Evolutionary conservation across 1,140 invertebrate species (phyloP).

Genomic region (Musca domestica): DNA sequence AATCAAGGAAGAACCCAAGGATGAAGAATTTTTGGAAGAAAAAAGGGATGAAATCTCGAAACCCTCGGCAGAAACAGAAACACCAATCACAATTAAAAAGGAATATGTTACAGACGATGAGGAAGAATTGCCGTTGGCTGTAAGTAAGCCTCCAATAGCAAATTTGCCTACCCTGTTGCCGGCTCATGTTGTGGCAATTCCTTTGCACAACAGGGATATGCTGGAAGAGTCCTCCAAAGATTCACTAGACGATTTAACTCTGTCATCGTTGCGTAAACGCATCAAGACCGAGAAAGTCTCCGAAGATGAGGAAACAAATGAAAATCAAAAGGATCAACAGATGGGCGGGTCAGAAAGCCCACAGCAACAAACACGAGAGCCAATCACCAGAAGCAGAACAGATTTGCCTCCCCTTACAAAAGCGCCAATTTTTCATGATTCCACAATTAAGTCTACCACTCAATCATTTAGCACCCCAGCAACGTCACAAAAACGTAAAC

Average conservation of each 20-base stretch:
- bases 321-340: constrained; percentile 7
- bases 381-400: neutral
- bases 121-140: neutral
- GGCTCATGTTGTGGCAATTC: neutral
- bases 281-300: neutral
- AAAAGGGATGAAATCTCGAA: neutral
- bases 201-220: neutral
- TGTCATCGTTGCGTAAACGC: neutral
- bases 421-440: constrained; percentile 25
- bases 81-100: constrained; percentile 22
- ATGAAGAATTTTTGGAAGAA: constrained; percentile 11
- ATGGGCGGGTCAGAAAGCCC: neutral
- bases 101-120: constrained; percentile 26
- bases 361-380: neutral
- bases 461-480: neutral
- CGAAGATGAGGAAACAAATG: neutral
- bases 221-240: neutral
- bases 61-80: constrained; percentile 19
- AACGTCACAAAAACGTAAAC: neutral
- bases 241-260: neutral
- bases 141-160: neutral
- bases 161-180: neutral
- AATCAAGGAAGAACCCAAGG: constrained; percentile 41
- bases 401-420: constrained; percentile 35
- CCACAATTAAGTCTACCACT: neutral